Base-by-base conservation (phyloP, 2,113 vertebrate species). In the Propithecus coquereli region DNA sequence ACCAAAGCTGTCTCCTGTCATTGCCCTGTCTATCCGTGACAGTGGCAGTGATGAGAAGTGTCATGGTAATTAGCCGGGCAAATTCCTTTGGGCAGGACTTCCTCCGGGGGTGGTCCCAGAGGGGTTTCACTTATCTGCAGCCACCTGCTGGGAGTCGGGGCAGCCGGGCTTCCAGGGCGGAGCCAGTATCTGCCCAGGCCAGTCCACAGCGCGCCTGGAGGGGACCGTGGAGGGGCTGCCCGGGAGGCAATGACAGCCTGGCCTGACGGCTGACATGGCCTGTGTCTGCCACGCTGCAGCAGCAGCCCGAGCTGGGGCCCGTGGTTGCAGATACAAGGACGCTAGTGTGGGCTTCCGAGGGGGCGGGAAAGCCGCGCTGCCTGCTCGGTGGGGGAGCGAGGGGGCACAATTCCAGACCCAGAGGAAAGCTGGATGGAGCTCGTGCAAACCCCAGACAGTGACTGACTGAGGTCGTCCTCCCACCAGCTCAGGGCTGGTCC, bases 331-430 rank as follows among this genome's bases (percentile, higher is more conserved):
- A 32, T 6, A 22, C n/a, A 5, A 52, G 79, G 59, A 40, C 50
- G 50, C 79, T 23, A 16, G 10, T 4, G 6, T 32, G 34, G 66
- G 54, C 61, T 93, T 54, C 54, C 1, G 1, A 11, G 66, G n/a
- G 63, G 13, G 0, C 0, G 0, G 43, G 63, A 10, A 27, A 37
- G 54, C 54, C 9, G 12, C 0, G 0, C 32, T 3, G 14, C 66
- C 11, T 65, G 8, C 50, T 45, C 8, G 20, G 7, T 1, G 8
- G 66, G 59, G 68, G 3, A n/a, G 30, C 0, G 30, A 32, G 14
- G 76, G 4, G 6, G 10, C 40, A 37, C 8, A 0, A 22, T 43
- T 37, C 43, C 17, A 12, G 79, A 30, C 25, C 52, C 37, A 0
- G 0, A 27, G 45, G n/a, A 45, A n/a, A 17, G 14, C 30, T 2